Evolutionary conservation across 2,888 invertebrate species (phyloP), one percentile per base, ranked within the genome.

Genomic region (Adelphocoris suturalis): DNA sequence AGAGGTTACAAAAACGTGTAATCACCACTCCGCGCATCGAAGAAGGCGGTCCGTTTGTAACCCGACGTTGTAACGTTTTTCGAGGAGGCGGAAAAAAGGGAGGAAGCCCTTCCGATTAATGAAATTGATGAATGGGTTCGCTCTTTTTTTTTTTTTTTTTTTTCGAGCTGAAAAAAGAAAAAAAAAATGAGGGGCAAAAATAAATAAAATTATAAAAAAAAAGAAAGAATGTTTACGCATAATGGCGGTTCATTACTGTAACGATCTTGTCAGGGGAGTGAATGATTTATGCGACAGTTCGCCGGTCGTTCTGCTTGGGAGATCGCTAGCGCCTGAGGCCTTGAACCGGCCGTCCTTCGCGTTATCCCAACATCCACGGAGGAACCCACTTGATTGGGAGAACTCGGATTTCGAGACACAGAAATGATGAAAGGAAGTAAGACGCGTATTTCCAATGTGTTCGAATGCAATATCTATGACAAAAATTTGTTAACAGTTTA

Each of bases 241-340:
- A 82, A 82, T 82, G 82, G 47, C 82, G 82, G 82, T 52, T 82
- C 82, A 82, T 82, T 82, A 82, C 52, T 12, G 82, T 82, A 82
- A 82, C 82, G 86, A 75, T 37, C 37, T 28, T 75, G 86, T 86
- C 86, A 75, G 68, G 47, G n/a, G 61, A 19, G 61, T 86, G 86
- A 86, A 86, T 86, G 86, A 86, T 86, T 86, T 86, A 86, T 75
- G 86, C 47, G 86, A 86, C 86, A 75, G 86, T 86, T 75, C 68
- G 55, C 85, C 85, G 47, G 78, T 68, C 82, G 82, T 52, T 82
- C 82, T 52, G 82, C 48, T 68, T 68, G 47, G 52, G 82, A 82
- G 47, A 82, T 27, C 27, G 52, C 82, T 52, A 23, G 86, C 68
- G 57, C 86, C 75, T 75, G 86, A 52, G 86, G 75, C 86, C 86